Evolutionary conservation across 2,797 vertebrate species (phyloP), one percentile per base, ranked within the genome.

Genomic region (Argya squamiceps): DNA sequence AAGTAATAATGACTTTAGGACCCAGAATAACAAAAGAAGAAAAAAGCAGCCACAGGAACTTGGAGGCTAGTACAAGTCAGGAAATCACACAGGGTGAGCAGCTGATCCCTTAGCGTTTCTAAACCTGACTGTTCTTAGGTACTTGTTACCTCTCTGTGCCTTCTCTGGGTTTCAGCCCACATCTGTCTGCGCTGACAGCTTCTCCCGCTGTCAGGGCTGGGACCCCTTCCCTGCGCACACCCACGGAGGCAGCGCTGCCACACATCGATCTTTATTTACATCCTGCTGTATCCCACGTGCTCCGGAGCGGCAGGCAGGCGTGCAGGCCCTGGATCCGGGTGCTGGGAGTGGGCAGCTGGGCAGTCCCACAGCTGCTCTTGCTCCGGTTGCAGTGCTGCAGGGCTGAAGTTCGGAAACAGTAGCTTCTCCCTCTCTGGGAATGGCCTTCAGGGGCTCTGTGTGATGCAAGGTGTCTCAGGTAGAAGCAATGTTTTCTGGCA

Each of bases 241-340:
- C 75, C 68, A n/a, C 37, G 17, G 0, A 4, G 18, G 63, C 70
- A 17, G 78, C 1, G 29, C 55, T 32, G 30, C 41, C 3, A 39
- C 14, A 6, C 53, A 36, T 53, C 9, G 6, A 43, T 96, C 88
- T 92, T 97, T 94, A 80, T 92, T 97, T 94, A 80, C 93, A 80
- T 91, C 86, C 85, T 76, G 60, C 75, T 21, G 90, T 3, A 58
- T 41, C 91, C 87, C 92, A 86, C 50, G 32, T 88, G 93, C 90
- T 74, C 47, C 5, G 59, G 47, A 89, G 73, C 24, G 4, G 60
- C 76, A 30, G 65, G 88, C 79, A 20, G 37, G 59, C n/a, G 4
- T 67, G 78, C 58, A 15, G 22, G 55, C n/a, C 14, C 10, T 16
- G 16, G 22, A 15, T 44, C 52, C 3, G 18, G 41, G 86, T 6